Conservation (phyloP, 2,113 vertebrate genomes). For the Harpagus bidentatus region DNA sequence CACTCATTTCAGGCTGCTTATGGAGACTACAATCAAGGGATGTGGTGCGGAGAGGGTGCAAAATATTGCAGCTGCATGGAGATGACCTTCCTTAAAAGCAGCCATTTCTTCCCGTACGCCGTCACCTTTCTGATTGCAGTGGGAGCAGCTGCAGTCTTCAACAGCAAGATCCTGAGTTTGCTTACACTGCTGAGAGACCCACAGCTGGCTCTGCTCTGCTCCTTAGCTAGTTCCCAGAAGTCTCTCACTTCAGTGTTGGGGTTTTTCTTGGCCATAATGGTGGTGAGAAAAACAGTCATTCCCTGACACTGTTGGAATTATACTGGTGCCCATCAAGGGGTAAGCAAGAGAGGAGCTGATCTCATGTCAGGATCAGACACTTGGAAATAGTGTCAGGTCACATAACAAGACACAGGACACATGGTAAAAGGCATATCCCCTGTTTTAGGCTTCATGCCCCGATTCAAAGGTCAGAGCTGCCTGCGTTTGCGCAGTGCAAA, state of each 20-base stretch:
- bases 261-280: not conserved
- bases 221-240: not conserved
- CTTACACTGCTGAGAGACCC: not conserved
- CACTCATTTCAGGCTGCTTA: not conserved
- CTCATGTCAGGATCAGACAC: not conserved
- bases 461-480: not conserved
- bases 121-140: not conserved
- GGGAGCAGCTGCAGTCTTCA: not conserved
- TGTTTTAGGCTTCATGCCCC: rapidly evolving
- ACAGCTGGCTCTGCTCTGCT: not conserved
- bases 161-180: not conserved
- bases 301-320: not conserved
- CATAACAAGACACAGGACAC: not conserved
- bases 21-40: not conserved
- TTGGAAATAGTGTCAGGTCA: not conserved
- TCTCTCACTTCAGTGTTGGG: not conserved
- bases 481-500: not conserved
- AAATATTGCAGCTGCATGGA: not conserved
- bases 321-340: not conserved
- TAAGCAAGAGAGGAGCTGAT: not conserved
- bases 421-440: not conserved
- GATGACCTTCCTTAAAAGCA: not conserved
- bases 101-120: not conserved
- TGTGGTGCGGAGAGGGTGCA: rapidly evolving
- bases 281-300: not conserved